Base-by-base conservation (phyloP, 2,888 invertebrate genomes). In the Phania funesta region DNA sequence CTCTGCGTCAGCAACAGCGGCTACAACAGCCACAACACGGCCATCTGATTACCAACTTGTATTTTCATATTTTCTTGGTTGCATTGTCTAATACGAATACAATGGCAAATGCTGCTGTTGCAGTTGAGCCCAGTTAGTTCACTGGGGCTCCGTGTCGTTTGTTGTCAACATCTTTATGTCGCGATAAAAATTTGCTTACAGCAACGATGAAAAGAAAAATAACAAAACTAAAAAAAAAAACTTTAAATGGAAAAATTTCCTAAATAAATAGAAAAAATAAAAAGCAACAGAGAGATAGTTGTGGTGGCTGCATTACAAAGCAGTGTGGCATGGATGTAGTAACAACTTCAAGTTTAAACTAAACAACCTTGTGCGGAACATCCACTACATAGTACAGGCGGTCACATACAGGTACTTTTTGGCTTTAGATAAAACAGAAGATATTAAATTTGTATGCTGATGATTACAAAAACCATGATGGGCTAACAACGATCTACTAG, bases 131-230 rank as follows among this genome's bases (percentile, higher is more conserved):
- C 35, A 56, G 73, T 65, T 75, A 35, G 68, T 64, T 78, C 62
- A 82, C 56, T 82, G 77, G 77, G 81, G 77, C 81, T 82, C 41
- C 78, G 35, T 78, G 81, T 82, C 81, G 77, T 67, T 73, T 46
- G 38, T 78, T 77, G 77, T 74, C 81, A 82, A 82, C 81, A 78
- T 82, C 74, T 82, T 74, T 70, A 78, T 78, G 77, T 74, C 35
- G 13, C 62, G 81, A 77, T 82, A 82, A 81, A 81, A 81, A 68
- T 81, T 81, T 77, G 73, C 77, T 68, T 62, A 50, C 76, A 67
- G 60, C 75, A 71, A 35, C 56, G n/a, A 35, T 46, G 32, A 64
- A 44, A 13, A n/a, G 3, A 38, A 18, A 32, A 32, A 26, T 2
- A 1, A 26, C 16, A 41, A 48, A 22, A 24, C 0, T 9, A 35